Base-by-base conservation (phyloP, 2,888 invertebrate species). In the Aethes cnicana region DNA sequence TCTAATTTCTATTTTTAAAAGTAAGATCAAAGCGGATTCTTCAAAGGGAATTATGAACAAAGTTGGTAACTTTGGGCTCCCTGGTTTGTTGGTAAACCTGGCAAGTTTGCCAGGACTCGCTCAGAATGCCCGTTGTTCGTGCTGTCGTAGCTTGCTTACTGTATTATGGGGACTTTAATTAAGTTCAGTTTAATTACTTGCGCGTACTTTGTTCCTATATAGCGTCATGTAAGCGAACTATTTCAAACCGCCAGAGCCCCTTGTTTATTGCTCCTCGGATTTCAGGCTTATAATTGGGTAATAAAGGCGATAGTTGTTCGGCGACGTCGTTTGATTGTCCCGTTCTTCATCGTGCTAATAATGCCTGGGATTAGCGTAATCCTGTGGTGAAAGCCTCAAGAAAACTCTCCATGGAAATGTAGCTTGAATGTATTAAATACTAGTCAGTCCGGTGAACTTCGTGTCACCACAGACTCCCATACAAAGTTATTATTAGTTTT, bases 21-120 rank as follows among this genome's bases (percentile, higher is more conserved):
- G 57, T 58, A 47, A 64, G 60, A 57, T 62, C 65, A 69, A 71
- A 69, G 65, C 57, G 67, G 53, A 59, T 57, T 58, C 74, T 77
- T 77, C 72, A 76, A 81, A 80, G 78, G 73, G 74, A 77, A 75
- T 82, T 81, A 80, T 79, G 78, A 70, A 75, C 72, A 72, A 77
- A 78, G 76, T 81, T 80, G 62, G 69, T 67, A 74, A 75, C 72
- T 74, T 74, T 66, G 72, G 77, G 73, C 73, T 74, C 66, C 75
- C 72, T 68, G 74, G 74, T 74, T 76, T 77, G 77, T 77, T 76
- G 72, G 68, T 66, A 60, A 76, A 77, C 66, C 77, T 76, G 72
- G 68, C 66, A 60, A 76, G 77, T 66, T 78, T 74, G 60, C 47
- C 58, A 61, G 60, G 56, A 46, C 55, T 54, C 48, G 52, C 47